Evolutionary conservation across 2,113 vertebrate genomes (phyloP), one percentile per base, ranked within the genome.

Genomic region (Speoplatyrhinus poulsoni): DNA sequence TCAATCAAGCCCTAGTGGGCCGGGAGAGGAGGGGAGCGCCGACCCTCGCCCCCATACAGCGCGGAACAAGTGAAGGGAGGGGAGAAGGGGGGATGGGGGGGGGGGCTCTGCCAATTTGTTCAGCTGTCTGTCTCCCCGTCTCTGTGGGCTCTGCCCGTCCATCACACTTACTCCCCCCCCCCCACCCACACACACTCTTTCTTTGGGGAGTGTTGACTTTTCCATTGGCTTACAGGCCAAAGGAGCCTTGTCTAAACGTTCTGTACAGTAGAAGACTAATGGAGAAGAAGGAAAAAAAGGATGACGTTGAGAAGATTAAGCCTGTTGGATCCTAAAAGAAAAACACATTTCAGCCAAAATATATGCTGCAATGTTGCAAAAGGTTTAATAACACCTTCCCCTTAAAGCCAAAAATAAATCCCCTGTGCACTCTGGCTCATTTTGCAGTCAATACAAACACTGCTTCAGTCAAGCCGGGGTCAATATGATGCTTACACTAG

Each of bases 1-100:
- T 91, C 87, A 88, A 91, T 89, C 90, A 92, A 67, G 49, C 87
- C 86, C 85, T 86, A 83, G 79, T 83, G 84, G 73, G 65, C 76
- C 58, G 75, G 71, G 76, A 77, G 76, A 76, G 70, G 81, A 82
- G 79, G 77, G 83, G 83, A 83, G 80, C 73, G 83, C 46, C 77
- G 79, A 82, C 84, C 73, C 79, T 83, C 70, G 79, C 65, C 66
- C 83, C 85, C 80, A 83, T 83, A 85, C 76, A 78, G 80, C 77
- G 48, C 77, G 48, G 75, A 85, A 91, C 88, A 89, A 91, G 84
- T 77, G 84, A 84, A 81, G 70, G 80, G 82, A 76, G 69, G 76
- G 82, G 83, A 87, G 26, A 26, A 26, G 85, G 86, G 84, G 32
- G 86, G 82, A 77, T 77, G 19, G 2, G 2, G 85, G 86, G 84